A percentile compares a stretch with the other conserved stretches of the same genome.
Evolutionary conservation across 1,140 invertebrate genomes (phyloP).

Genomic region (Drosophila pallidifrons): DNA sequence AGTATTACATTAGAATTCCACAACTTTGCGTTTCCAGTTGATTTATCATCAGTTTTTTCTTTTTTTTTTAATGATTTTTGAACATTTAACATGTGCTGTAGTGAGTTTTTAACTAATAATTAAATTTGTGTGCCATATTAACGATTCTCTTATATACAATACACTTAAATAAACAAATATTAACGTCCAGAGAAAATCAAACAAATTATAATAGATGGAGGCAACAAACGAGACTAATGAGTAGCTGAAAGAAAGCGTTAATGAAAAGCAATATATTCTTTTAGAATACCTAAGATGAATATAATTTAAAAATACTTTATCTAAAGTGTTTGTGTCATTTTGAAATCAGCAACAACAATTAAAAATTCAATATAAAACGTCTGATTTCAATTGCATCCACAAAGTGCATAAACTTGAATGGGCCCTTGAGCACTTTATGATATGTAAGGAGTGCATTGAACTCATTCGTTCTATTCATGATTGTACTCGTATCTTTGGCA

Average conservation of each 20-base stretch:
- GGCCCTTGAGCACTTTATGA: conserved; percentile 27
- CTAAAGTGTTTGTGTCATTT: conserved; percentile 31
- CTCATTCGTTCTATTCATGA: conserved; percentile 35
- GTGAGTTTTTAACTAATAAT: conserved; percentile 76
- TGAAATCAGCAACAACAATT: conserved; percentile 9
- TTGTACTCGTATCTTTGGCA: conserved; percentile 65
- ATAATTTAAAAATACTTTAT: conserved; percentile 4
- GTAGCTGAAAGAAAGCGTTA: conserved; percentile 28
- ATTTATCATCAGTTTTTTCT: conserved; percentile 14
- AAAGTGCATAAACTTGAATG: conserved; percentile 36
- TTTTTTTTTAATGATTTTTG: conserved; percentile 45
- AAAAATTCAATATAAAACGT: conserved; percentile 25
- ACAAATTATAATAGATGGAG: conserved; percentile 25
- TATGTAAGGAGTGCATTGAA: conserved; percentile 22
- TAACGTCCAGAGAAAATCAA: conserved; percentile 43
- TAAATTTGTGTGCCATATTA: conserved; percentile 76
- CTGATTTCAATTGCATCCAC: conserved; percentile 43
- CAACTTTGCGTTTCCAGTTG: conserved; percentile 33
- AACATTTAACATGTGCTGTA: conserved; percentile 79
- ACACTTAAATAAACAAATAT: conserved; percentile 18
- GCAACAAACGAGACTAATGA: conserved; percentile 52
- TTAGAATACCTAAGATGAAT: not conserved
- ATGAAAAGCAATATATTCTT: conserved; percentile 35
- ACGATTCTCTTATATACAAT: conserved; percentile 51
- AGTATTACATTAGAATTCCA: conserved; percentile 84